Evolutionary conservation across 2,113 vertebrate genomes (phyloP), one percentile per base, ranked within the genome.

Genomic region (Bungarus multicinctus): DNA sequence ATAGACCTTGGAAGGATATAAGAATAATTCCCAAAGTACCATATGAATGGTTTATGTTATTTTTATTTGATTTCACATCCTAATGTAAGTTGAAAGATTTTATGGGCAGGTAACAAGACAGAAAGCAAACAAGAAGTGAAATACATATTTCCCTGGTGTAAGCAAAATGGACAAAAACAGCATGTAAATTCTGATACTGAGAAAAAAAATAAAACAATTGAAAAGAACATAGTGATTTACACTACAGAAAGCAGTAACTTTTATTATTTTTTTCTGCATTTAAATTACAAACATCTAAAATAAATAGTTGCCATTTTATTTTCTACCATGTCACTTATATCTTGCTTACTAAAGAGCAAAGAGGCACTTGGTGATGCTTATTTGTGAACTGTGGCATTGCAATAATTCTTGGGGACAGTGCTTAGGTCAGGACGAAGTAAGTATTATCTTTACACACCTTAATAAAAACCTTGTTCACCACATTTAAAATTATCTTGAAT

Each of bases 401-500:
- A 90, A 87, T 93, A 90, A 93, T 54, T 93, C 47, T 90, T 90
- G 20, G 86, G 74, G 55, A n/a, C 34, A 90, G 14, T 39, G 52
- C 55, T 47, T 53, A 91, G 91, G 86, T 43, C 81, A 50, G 2
- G 27, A 90, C 85, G 86, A 94, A 90, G 91, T 94, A 91, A 89
- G 90, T 94, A 91, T 87, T 90, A 94, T 86, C 87, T 81, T 86
- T 81, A 27, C 7, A 58, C 91, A 91, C 57, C 88, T 25, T 89
- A 87, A 34, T 69, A 93, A 96, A 96, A 74, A 87, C 89, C 34
- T 85, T 0, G 0, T 90, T 93, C 34, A 25, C 93, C 54, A 64
- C 69, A 58, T 81, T 92, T 94, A 39, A 92, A 96, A 50, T 95
- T 93, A 94, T 94, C 90, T 85, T 92, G 91, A 90, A 50, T 52